Conservation (phyloP, 1,140 invertebrate species). For the Dreissena polymorpha region DNA sequence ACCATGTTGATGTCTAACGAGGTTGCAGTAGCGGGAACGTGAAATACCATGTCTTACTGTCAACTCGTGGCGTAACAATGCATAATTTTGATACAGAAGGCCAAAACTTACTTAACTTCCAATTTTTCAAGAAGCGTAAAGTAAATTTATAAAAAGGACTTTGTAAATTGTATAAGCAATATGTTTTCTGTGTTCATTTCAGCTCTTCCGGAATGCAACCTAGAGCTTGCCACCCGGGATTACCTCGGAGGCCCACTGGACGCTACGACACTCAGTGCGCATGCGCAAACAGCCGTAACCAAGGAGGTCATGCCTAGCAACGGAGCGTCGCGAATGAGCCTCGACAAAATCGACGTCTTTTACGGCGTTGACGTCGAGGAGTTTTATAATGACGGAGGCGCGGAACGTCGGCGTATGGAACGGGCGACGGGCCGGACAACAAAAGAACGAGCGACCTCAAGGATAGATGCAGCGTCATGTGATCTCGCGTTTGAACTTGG, state of each 20-base stretch:
- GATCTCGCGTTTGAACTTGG: not conserved
- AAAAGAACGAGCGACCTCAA: conserved; percentile 44
- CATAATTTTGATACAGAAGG: too few species aligned
- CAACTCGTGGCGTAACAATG: too few species aligned
- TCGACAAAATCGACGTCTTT: conserved; percentile 68
- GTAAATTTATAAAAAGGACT: too few species aligned
- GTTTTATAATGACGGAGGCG: conserved; percentile 73
- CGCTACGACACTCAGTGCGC: conserved; percentile 58
- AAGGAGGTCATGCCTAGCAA: conserved; percentile 64
- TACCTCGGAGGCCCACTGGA: conserved; percentile 75
- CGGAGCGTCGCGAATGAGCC: conserved; percentile 61
- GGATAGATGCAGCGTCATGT: conserved; percentile 69
- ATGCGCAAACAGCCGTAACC: conserved; percentile 66
- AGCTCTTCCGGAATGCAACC: conserved; percentile 74
- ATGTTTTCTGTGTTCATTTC: conserved; percentile 42
- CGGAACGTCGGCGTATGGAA: conserved; percentile 72
- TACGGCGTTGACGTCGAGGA: conserved; percentile 73
- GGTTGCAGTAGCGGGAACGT: too few species aligned
- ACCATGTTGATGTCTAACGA: too few species aligned
- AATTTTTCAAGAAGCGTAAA: too few species aligned
- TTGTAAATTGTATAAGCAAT: too few species aligned
- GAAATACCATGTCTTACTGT: too few species aligned
- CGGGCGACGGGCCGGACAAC: conserved; percentile 65
- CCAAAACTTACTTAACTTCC: too few species aligned
- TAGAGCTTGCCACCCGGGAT: conserved; percentile 76